Conservation (phyloP, 2,888 invertebrate species). For the Eupithecia subfuscata region DNA sequence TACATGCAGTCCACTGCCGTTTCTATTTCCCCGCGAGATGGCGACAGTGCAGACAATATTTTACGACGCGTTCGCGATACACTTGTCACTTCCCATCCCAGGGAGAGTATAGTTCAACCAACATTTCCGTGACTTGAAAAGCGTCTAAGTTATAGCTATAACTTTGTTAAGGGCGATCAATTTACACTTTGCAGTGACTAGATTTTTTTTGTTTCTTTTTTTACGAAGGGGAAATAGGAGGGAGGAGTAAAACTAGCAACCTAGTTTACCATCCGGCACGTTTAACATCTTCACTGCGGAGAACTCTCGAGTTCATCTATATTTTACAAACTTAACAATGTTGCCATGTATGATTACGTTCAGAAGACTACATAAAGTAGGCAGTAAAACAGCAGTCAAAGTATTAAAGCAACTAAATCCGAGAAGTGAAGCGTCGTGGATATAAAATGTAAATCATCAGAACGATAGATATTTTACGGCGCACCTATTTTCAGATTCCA, state of each 20-base stretch:
- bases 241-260: no score
- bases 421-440: slow-evolving; percentile 2
- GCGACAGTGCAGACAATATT: slow-evolving; percentile 36
- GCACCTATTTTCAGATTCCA: slow-evolving; percentile 34
- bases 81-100: slow-evolving; percentile 35
- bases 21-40: slow-evolving; percentile 29
- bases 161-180: background rate
- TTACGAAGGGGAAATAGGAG: no score
- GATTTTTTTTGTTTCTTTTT: background rate
- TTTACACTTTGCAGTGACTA: background rate
- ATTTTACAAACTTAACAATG: background rate
- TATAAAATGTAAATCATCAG: slow-evolving; percentile 26
- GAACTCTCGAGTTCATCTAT: background rate
- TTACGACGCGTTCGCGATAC: slow-evolving; percentile 25
- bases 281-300: background rate
- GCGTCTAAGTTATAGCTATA: background rate
- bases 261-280: no score
- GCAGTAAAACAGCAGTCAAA: background rate
- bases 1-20: slow-evolving; percentile 16
- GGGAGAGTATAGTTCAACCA: slow-evolving; percentile 18
- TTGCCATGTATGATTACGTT: background rate
- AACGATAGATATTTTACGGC: slow-evolving; percentile 25
- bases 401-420: background rate
- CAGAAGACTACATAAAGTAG: background rate
- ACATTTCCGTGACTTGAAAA: background rate